These are phyloP conservation scores for Dorcus parallelipipedus DNA, from an alignment of 2,888 invertebrate genomes.

Conservation along the genomic window DNA sequence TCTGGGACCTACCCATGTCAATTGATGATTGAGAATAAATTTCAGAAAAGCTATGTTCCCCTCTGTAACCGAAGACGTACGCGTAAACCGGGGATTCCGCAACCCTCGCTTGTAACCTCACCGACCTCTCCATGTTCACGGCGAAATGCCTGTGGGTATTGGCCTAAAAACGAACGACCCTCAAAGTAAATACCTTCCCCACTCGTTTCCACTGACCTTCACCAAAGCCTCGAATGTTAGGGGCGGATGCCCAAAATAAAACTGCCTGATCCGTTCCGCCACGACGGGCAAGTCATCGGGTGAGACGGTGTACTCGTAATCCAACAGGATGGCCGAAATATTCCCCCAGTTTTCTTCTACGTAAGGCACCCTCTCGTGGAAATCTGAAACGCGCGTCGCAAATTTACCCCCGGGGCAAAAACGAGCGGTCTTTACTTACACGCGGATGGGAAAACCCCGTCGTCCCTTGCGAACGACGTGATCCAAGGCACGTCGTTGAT, in stretches of 20 bases:
- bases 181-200: background rate
- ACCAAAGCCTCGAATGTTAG: background rate
- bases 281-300: slow-evolving; percentile 47
- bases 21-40: too few species aligned
- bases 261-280: slow-evolving; percentile 47
- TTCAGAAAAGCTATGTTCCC: slow-evolving; percentile 1
- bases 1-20: background rate
- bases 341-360: slow-evolving; percentile 58
- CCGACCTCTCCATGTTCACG: slow-evolving; percentile 54
- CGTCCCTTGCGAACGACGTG: slow-evolving; percentile 61
- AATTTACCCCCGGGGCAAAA: slow-evolving; percentile 22
- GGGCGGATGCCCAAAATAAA: slow-evolving; percentile 51
- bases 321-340: slow-evolving; percentile 60
- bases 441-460: slow-evolving; percentile 66
- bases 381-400: slow-evolving; percentile 49
- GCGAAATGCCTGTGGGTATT: slow-evolving; percentile 61
- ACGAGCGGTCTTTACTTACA: slow-evolving; percentile 43
- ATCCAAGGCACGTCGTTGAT: slow-evolving; percentile 64
- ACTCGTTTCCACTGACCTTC: background rate
- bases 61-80: slow-evolving; percentile 39
- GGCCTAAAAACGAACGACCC: slow-evolving; percentile 43
- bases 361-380: slow-evolving; percentile 33
- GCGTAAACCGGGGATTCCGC: slow-evolving; percentile 58
- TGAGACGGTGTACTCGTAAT: slow-evolving; percentile 59
- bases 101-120: slow-evolving; percentile 54